These are phyloP conservation scores for Miltochrista miniata DNA, from an alignment of 2,888 invertebrate genomes.

Conservation along the genomic window DNA sequence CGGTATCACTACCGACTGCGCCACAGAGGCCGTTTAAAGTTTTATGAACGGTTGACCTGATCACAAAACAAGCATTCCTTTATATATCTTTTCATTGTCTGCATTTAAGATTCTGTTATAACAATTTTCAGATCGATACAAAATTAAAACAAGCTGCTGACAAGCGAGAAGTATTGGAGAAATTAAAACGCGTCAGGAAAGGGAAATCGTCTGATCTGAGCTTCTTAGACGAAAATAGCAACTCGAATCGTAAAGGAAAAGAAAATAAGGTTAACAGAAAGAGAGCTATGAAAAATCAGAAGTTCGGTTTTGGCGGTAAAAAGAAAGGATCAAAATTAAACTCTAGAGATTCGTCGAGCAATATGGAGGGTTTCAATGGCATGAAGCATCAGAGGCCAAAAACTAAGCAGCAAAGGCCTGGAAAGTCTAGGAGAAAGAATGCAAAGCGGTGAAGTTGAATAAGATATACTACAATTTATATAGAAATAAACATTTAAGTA, in stretches of 20 bases:
- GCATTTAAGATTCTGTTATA: background rate
- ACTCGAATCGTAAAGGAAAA: slow-evolving; percentile 48
- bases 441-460: slow-evolving; percentile 58
- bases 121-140: slow-evolving; percentile 87
- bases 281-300: slow-evolving; percentile 89
- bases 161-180: slow-evolving; percentile 95
- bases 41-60: no score
- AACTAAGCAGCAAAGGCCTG: slow-evolving; percentile 79
- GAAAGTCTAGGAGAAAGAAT: slow-evolving; percentile 80
- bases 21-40: no score
- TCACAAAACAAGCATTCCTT: no score
- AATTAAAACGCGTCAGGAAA: slow-evolving; percentile 96
- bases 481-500: no score
- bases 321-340: slow-evolving; percentile 95
- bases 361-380: slow-evolving; percentile 84
- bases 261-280: slow-evolving; percentile 69
- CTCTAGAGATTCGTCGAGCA: slow-evolving; percentile 90
- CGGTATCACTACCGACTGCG: no score
- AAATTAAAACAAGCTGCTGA: slow-evolving; percentile 93
- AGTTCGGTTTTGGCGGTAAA: slow-evolving; percentile 98
- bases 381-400: slow-evolving; percentile 69
- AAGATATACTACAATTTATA: no score
- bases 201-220: slow-evolving; percentile 91
- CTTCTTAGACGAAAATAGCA: slow-evolving; percentile 88
- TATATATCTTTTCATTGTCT: no score